Base-by-base conservation (phyloP, 2,888 invertebrate genomes). In the Meloe dianella region DNA sequence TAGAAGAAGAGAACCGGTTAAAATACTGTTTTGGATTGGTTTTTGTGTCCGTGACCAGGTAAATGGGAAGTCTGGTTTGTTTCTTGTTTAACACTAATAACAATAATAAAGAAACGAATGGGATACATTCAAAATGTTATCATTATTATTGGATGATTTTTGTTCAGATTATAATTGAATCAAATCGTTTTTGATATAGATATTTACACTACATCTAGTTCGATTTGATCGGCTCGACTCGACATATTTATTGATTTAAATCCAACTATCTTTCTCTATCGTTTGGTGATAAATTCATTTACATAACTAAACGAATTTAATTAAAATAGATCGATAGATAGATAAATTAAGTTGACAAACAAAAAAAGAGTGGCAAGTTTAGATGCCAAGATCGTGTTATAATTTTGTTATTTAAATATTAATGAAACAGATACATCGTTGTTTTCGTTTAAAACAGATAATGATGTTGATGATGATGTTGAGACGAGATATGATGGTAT, bases 21-120 rank as follows among this genome's bases (percentile, higher is more conserved):
- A 22, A 51, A 51, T 51, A 22, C 22, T 51, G 22, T 41, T 38
- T 4, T 7, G 32, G 41, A 6, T 41, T 22, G 2, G 1, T 51
- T 2, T 0, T 51, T 51, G 51, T 51, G 51, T 51, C 51, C 22
- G 22, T 51, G 51, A 51, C 51, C 51, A 51, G 51, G 51, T 51
- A 51, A 51, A 51, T 51, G 51, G 51, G 51, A 22, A 51, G 51
- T 51, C 51, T 51, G 51, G 51, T 22, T 51, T 22, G 51, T 20
- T 51, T 51, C 51, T 51, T 51, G 10, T 51, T 22, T 10, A 51
- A 22, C 51, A 51, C 8, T 17, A 51, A 51, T 10, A 41, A 41
- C 41, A 41, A 41, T 1, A 41, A 41, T 8, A 17, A 41, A 41
- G 6, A 41, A 41, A n/a, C n/a, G n/a, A 41, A 41, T 41, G 17